These are phyloP conservation scores for Drosophila fuyamai DNA, from an alignment of 1,140 invertebrate genomes.

Conservation along the genomic window DNA sequence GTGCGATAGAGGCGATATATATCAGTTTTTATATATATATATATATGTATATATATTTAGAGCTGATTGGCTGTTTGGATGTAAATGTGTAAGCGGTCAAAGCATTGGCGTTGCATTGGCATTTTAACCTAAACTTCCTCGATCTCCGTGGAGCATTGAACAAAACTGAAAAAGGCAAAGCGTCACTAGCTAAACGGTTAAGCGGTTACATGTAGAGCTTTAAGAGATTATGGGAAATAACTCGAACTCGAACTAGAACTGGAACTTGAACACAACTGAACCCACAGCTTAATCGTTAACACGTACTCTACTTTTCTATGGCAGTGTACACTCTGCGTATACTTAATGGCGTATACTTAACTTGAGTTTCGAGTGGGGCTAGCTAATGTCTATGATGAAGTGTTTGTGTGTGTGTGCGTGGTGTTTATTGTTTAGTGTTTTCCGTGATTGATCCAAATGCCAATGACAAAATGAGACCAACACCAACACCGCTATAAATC, in stretches of 20 bases:
- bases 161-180: constrained; percentile 50
- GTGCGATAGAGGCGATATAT: constrained; percentile 49
- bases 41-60: constrained; percentile 25
- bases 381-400: constrained; percentile 68
- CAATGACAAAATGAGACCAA: constrained; percentile 77
- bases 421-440: constrained; percentile 16
- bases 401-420: constrained; percentile 30
- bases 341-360: constrained; percentile 36
- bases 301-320: constrained; percentile 42
- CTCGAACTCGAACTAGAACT: constrained; percentile 24
- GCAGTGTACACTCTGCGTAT: constrained; percentile 24
- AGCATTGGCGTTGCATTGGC: constrained; percentile 41
- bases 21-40: constrained; percentile 21
- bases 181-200: constrained; percentile 49
- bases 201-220: constrained; percentile 23
- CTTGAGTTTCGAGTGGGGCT: constrained; percentile 39
- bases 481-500: constrained; percentile 15
- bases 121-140: constrained; percentile 31
- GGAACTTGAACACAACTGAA: constrained; percentile 38
- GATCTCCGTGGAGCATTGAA: constrained; percentile 38
- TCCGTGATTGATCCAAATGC: constrained; percentile 73
- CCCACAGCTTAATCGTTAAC: constrained; percentile 47
- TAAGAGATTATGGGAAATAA: constrained; percentile 13
- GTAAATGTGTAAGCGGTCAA: constrained; percentile 50
- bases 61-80: constrained; percentile 44